Evolutionary conservation across 2,113 vertebrate species (phyloP), one percentile per base, ranked within the genome.

Genomic region (Sylvia atricapilla): DNA sequence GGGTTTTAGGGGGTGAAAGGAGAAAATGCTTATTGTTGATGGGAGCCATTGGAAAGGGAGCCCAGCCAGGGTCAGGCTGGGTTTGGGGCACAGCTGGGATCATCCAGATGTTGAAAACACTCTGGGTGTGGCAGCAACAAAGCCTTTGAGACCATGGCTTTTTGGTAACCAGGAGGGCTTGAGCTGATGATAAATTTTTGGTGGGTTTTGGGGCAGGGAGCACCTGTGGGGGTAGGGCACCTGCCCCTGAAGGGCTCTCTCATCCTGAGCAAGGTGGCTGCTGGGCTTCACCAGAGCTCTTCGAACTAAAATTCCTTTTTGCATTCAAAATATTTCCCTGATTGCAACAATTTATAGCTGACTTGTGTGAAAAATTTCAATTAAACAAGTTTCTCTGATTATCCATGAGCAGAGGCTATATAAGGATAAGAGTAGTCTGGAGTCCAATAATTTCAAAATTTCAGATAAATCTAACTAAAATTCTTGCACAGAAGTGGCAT

Each of bases 11-110:
- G 78, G 59, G 41, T 12, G 44, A 73, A 93, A 89, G 86, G 60
- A 53, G 83, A 52, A 93, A 97, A 92, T 49, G 52, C 23, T 79
- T 53, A 60, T 95, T 97, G 92, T 96, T 97, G 46, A 35, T 33
- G 63, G 87, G 15, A 4, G 1, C 37, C 74, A 64, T 17, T 31
- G 63, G 95, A 86, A 89, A 80, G 91, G 96, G 84, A 94, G 82
- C 67, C 58, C 46, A 19, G 68, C 35, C 89, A 4, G 82, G 95
- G 77, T 69, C 27, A 47, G 87, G 59, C 66, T 47, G 67, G 88
- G 63, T 76, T 89, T 89, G 91, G 87, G 58, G 53, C 94, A 33
- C 92, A 95, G 94, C 85, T 82, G 90, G 62, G 87, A 64, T 92
- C 92, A 76, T 50, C 86, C 72, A 63, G 68, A 60, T 66, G 94